Conservation (phyloP, 2,888 invertebrate genomes). For the Sinodicranocentrus sp. region DNA sequence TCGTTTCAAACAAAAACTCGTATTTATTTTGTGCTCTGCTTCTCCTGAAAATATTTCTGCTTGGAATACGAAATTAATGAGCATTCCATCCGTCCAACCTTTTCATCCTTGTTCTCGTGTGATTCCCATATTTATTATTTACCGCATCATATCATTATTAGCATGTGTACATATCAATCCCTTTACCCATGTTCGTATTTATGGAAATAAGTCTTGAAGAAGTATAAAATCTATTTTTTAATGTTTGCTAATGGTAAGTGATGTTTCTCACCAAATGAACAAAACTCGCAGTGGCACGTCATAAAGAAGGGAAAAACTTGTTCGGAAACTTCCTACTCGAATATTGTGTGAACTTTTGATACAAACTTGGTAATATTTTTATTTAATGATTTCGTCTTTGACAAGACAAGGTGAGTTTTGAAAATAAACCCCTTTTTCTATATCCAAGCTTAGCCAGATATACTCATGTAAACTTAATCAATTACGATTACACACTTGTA, state of each 20-base stretch:
- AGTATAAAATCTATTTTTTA: conserved; percentile 28
- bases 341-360: conserved; percentile 38
- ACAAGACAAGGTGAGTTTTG: conserved; percentile 43
- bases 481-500: not conserved
- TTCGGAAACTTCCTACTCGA: not conserved
- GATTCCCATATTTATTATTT: conserved; percentile 41
- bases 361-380: not conserved
- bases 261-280: conserved; percentile 57
- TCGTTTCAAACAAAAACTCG: conserved; percentile 14
- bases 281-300: not conserved
- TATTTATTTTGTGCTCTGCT: conserved; percentile 26
- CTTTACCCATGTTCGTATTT: conserved; percentile 11
- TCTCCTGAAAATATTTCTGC: conserved; percentile 47
- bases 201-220: no score
- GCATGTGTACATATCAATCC: not conserved
- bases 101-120: conserved; percentile 27
- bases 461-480: conserved; percentile 23
- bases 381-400: conserved; percentile 24
- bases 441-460: not conserved
- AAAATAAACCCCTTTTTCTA: not conserved
- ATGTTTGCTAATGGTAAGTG: conserved; percentile 53
- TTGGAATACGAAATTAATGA: conserved; percentile 63
- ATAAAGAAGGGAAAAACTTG: not conserved
- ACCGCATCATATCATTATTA: conserved; percentile 34
- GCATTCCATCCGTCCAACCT: conserved; percentile 59